Conservation (phyloP, 2,797 vertebrate genomes). For the Spea hammondii region DNA sequence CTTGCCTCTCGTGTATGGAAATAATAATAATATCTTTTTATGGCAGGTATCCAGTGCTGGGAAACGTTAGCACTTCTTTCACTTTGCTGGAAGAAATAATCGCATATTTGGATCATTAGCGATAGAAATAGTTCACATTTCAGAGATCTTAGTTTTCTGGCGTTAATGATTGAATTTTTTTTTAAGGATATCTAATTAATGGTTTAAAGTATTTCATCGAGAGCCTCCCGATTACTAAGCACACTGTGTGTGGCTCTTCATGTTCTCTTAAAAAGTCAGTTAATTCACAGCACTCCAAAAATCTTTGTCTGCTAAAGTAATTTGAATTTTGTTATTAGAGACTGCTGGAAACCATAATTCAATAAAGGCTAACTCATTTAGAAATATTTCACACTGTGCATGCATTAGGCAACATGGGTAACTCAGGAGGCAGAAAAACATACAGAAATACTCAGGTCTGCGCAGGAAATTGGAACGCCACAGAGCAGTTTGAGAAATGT, state of each 20-base stretch:
- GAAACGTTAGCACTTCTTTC: neutral
- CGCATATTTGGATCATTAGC: neutral
- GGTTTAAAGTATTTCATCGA: conserved; percentile 71
- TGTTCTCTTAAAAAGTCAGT: conserved; percentile 68
- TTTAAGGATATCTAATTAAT: conserved; percentile 73
- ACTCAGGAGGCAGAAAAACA: conserved; percentile 67
- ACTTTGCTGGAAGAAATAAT: neutral
- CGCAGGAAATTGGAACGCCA: conserved; percentile 65
- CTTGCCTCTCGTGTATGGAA: neutral
- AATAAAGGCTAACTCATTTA: conserved; percentile 93
- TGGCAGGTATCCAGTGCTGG: neutral
- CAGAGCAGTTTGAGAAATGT: conserved; percentile 62
- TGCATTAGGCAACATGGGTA: conserved; percentile 76
- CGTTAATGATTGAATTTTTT: conserved; percentile 64
- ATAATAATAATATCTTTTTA: neutral
- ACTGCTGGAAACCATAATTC: conserved; percentile 92
- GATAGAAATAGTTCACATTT: conserved; percentile 5
- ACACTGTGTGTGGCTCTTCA: conserved; percentile 67
- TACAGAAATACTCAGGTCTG: conserved; percentile 60
- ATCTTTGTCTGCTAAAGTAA: conserved; percentile 85
- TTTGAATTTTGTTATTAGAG: conserved; percentile 96
- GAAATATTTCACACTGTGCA: conserved; percentile 84
- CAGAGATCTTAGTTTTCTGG: conserved; percentile 55
- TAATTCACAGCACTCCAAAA: conserved; percentile 70
- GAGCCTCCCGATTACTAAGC: conserved; percentile 62